A percentile compares a stretch with the other conserved stretches of the same genome.
phyloP scores from a whole-genome alignment of 1,140 invertebrate genomes.

The Drosophila trapezifrons region DNA sequence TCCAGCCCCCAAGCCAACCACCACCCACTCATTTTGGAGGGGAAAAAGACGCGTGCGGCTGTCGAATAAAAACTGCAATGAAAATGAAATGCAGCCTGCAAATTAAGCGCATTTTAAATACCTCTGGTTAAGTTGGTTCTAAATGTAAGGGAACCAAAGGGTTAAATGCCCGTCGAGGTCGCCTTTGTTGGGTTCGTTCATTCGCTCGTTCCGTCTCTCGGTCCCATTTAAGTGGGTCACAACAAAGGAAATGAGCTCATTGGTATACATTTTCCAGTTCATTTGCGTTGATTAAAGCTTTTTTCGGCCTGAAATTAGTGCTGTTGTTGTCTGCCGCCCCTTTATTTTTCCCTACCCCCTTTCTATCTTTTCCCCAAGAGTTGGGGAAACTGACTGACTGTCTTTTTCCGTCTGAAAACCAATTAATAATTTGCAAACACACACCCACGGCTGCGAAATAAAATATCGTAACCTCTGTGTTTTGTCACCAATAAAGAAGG shows the following conservation, averaged over 20 bases:
- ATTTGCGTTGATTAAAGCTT: slow-evolving; percentile 79
- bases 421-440: slow-evolving; percentile 70
- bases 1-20: slow-evolving; percentile 11
- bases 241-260: slow-evolving; percentile 78
- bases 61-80: slow-evolving; percentile 64
- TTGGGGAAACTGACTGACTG: slow-evolving; percentile 5
- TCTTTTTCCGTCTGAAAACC: slow-evolving; percentile 45
- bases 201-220: slow-evolving; percentile 18
- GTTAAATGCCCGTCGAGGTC: slow-evolving; percentile 72
- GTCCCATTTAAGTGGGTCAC: slow-evolving; percentile 63
- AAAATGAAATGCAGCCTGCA: slow-evolving; percentile 55
- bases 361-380: background rate
- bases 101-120: slow-evolving; percentile 73
- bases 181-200: slow-evolving; percentile 44
- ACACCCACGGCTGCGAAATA: slow-evolving; percentile 35
- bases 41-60: slow-evolving; percentile 9
- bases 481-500: slow-evolving; percentile 42
- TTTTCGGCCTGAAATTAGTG: slow-evolving; percentile 48
- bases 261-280: slow-evolving; percentile 79
- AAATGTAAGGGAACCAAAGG: slow-evolving; percentile 39
- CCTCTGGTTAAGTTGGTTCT: slow-evolving; percentile 24
- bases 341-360: background rate
- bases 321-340: slow-evolving; percentile 16
- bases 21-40: slow-evolving; percentile 31
- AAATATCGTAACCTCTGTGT: slow-evolving; percentile 11